Percentiles rank a stretch among this genome's conserved stretches.
phyloP scores from a whole-genome alignment of 2,888 invertebrate species.

The Ceriagrion tenellum region DNA sequence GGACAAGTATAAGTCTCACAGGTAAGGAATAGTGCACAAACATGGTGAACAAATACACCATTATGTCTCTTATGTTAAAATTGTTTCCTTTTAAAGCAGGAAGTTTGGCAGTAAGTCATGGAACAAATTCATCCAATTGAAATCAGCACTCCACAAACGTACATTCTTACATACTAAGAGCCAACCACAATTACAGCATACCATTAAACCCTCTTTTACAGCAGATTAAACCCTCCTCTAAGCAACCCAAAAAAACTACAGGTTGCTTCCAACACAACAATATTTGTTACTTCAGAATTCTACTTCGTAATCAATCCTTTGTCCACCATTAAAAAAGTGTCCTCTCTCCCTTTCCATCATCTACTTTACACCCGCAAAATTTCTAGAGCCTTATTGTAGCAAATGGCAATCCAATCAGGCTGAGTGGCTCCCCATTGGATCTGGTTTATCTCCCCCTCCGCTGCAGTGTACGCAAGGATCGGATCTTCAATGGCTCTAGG shows the following conservation, averaged over 20 bases:
- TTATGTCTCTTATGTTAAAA: constrained; percentile 68
- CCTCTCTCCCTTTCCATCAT: constrained; percentile 52
- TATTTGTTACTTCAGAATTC: constrained; percentile 44
- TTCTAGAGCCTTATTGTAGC: constrained; percentile 98
- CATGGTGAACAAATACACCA: constrained; percentile 67
- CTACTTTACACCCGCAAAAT: constrained; percentile 92
- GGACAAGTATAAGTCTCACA: constrained; percentile 63
- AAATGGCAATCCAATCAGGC: constrained; percentile 99
- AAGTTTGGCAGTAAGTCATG: constrained; percentile 68
- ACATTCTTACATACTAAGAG: constrained; percentile 65
- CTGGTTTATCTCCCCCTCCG: constrained; percentile 99
- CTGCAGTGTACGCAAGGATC: constrained; percentile 98
- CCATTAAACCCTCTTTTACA: constrained; percentile 49
- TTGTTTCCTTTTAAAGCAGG: constrained; percentile 68
- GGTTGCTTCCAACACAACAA: constrained; percentile 56
- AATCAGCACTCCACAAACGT: constrained; percentile 65
- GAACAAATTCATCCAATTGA: constrained; percentile 66
- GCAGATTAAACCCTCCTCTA: constrained; percentile 44
- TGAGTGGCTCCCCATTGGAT: constrained; percentile 99
- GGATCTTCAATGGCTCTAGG: constrained; percentile 99
- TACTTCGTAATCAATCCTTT: constrained; percentile 39
- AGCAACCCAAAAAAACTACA: constrained; percentile 42
- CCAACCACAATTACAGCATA: constrained; percentile 56
- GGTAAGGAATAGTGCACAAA: constrained; percentile 68
- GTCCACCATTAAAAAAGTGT: constrained; percentile 54